Evolutionary conservation across 2,113 vertebrate genomes (phyloP).

Genomic region (Pituophis catenifer): DNA sequence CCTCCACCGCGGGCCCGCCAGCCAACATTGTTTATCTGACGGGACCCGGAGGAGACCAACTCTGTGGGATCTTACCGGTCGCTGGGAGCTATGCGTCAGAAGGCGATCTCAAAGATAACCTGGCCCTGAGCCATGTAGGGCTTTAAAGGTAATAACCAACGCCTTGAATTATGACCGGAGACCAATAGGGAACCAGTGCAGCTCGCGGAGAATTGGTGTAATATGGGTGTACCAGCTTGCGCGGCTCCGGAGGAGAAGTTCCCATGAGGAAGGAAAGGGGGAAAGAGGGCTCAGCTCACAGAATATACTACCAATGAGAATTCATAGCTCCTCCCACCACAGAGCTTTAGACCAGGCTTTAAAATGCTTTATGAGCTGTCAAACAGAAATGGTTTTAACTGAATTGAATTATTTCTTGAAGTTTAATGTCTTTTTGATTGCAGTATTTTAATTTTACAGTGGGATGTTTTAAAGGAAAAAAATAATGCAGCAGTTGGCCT

Average conservation of each 20-base stretch:
- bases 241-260: neutral
- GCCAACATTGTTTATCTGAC: no score
- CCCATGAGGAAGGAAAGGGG: neutral
- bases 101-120: no score
- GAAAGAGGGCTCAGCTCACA: neutral
- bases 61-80: no score
- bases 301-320: neutral
- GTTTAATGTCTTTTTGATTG: neutral
- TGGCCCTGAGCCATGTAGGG: no score
- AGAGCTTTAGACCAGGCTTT: neutral
- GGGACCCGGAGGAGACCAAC: no score
- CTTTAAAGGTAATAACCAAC: no score
- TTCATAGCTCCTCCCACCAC: neutral
- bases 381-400: neutral
- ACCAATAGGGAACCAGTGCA: no score
- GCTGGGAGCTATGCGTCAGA: no score
- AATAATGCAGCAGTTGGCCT: neutral
- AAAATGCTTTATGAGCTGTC: neutral
- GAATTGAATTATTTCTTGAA: neutral
- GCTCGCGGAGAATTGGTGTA: no score
- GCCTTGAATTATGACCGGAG: no score
- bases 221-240: no score
- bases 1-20: no score
- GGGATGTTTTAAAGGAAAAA: neutral
- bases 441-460: neutral